These are phyloP conservation scores for Zeugodacus cucurbitae DNA, from an alignment of 1,140 invertebrate genomes.

Conservation along the genomic window DNA sequence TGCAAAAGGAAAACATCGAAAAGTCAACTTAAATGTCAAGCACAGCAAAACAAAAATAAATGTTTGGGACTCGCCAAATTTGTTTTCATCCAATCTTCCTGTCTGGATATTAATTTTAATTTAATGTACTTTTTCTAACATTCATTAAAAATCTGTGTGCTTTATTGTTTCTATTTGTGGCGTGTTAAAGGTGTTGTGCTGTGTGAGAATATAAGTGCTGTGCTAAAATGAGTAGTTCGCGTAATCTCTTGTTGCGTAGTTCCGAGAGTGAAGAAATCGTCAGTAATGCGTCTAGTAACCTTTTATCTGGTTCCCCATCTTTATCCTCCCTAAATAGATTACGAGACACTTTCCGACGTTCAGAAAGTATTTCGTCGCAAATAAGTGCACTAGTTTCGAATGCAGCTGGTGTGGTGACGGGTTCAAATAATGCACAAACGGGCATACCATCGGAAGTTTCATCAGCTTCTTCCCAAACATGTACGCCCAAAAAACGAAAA, in stretches of 20 bases:
- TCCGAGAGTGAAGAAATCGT: slow-evolving; percentile 58
- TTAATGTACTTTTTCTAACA: background rate
- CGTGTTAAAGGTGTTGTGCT: background rate
- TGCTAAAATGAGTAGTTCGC: slow-evolving; percentile 5
- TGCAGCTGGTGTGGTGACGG: slow-evolving; percentile 56
- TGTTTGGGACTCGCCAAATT: background rate
- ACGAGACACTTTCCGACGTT: slow-evolving; percentile 61
- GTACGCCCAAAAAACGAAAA: slow-evolving; percentile 51
- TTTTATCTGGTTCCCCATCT: slow-evolving; percentile 49
- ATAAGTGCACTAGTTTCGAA: slow-evolving; percentile 59
- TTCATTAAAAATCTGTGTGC: background rate
- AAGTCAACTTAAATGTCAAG: background rate
- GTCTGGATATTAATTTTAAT: background rate
- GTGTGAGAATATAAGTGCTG: background rate
- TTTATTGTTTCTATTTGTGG: background rate
- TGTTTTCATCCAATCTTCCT: background rate
- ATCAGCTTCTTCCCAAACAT: slow-evolving; percentile 42
- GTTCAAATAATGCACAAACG: slow-evolving; percentile 51
- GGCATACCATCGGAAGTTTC: slow-evolving; percentile 41
- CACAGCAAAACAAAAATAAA: background rate
- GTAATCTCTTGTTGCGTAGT: slow-evolving; percentile 39
- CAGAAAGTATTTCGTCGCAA: slow-evolving; percentile 59
- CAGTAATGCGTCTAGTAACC: slow-evolving; percentile 28
- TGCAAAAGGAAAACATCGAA: background rate
- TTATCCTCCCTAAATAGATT: slow-evolving; percentile 57